Evolutionary conservation across 2,797 vertebrate genomes (phyloP), one percentile per base, ranked within the genome.

Genomic region (Propithecus deckenii): DNA sequence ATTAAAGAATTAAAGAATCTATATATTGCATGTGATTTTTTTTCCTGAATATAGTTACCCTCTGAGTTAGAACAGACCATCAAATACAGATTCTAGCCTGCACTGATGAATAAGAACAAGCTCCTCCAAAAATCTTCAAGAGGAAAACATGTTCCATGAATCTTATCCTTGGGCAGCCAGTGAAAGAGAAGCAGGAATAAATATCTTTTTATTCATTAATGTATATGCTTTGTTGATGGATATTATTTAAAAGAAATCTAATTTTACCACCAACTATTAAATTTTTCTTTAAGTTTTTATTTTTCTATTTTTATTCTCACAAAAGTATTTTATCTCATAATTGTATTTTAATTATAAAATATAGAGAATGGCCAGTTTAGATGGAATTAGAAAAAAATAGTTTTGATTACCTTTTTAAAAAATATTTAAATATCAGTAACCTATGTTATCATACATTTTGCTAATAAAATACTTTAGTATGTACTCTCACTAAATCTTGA

Each of bases 261-360:
- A 91, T 32, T 46, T 75, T 6, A 79, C 25, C 69, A 69, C 69
- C 48, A 38, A 48, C 59, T 55, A 6, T 48, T 46, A 25, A 48
- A 15, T 80, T 10, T 38, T 83, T 93, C 48, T 76, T 65, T 87
- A 46, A 71, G 57, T 86, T 74, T 94, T 65, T 38, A 30, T 79
- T 88, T 80, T 97, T 94, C 38, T 81, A 0, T 55, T 91, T 94
- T 85, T 89, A 50, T 84, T 94, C 30, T 72, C 35, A 91, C 4
- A 11, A n/a, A 78, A 48, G 25, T 71, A 50, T 88, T 83, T 74
- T 61, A 72, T 84, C 75, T 96, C 75, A 65, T 38, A 17, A 61
- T 69, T 72, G 2, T 35, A 85, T 55, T 95, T 92, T 94, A 79
- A 63, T 83, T 57, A 23, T 90, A 74, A 93, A 94, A 80, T 59